Conservation (phyloP, 2,113 vertebrate species). For the Platysteira castanea region DNA sequence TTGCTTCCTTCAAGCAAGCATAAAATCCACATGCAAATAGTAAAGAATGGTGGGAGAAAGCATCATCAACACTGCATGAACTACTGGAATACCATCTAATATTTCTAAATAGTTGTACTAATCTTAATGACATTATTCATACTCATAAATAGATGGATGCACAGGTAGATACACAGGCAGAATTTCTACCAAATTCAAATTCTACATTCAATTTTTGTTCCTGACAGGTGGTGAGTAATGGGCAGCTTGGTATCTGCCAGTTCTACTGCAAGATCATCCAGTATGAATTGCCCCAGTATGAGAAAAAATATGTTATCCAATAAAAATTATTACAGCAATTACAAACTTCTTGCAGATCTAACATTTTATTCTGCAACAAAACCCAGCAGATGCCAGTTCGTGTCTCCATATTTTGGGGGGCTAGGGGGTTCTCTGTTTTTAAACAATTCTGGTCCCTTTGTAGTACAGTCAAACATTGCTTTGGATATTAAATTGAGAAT, state of each 20-base stretch:
- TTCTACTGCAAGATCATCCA: background rate
- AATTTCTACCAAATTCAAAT: background rate
- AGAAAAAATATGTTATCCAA: background rate
- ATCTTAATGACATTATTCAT: background rate
- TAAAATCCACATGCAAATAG: background rate
- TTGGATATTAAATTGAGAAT: conserved; percentile 67
- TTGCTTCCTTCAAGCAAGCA: background rate
- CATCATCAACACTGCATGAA: background rate
- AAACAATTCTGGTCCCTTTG: conserved; percentile 16
- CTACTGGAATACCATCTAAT: background rate
- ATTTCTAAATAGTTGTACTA: background rate
- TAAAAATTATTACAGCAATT: background rate
- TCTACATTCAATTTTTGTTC: background rate
- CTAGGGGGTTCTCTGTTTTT: background rate
- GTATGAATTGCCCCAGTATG: background rate
- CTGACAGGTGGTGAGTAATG: background rate
- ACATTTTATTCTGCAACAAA: background rate
- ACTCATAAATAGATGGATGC: background rate
- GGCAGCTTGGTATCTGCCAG: background rate
- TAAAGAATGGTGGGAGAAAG: background rate
- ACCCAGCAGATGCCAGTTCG: background rate
- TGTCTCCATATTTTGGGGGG: background rate
- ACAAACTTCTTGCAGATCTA: background rate
- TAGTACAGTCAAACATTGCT: conserved; percentile 35
- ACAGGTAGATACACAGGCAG: background rate